A percentile compares a stretch with the other conserved stretches of the same genome.
Conservation (phyloP, 2,888 invertebrate genomes). For the Leptura quadrifasciata region DNA sequence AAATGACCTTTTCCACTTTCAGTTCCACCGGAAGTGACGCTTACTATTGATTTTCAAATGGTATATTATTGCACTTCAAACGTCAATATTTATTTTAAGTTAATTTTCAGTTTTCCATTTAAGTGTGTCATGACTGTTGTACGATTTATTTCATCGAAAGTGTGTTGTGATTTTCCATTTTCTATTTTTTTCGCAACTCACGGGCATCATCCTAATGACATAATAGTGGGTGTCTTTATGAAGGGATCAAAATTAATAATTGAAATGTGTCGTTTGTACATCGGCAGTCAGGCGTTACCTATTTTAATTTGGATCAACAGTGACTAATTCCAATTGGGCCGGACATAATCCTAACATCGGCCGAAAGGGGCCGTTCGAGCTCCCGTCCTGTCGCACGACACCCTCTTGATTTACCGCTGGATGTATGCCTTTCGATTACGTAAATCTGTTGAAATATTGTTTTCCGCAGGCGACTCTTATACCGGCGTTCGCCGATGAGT, state of each 20-base stretch:
- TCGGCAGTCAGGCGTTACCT: constrained; percentile 31
- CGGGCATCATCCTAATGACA: too few species aligned
- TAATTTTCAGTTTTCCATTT: too few species aligned
- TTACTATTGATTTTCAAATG: too few species aligned
- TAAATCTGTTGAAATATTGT: constrained; percentile 68
- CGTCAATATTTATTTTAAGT: too few species aligned
- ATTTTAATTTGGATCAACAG: constrained; percentile 54
- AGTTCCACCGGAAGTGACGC: too few species aligned
- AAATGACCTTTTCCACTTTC: too few species aligned
- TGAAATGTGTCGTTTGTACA: constrained; percentile 13
- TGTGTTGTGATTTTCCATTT: too few species aligned
- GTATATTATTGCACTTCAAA: too few species aligned
- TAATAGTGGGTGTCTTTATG: background rate
- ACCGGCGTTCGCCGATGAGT: constrained; percentile 20
- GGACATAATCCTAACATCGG: constrained; percentile 55
- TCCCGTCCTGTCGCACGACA: constrained; percentile 18
- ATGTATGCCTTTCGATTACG: constrained; percentile 66
- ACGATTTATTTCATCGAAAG: too few species aligned
- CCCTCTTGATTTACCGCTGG: constrained; percentile 61
- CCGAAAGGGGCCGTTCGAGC: constrained; percentile 41
- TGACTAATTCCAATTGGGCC: constrained; percentile 54
- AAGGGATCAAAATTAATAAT: constrained; percentile 20
- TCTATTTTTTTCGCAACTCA: too few species aligned
- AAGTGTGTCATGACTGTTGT: too few species aligned
- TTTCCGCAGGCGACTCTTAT: constrained; percentile 54